Percentiles rank a stretch among this genome's conserved stretches.
These are phyloP conservation scores for Porites australiensis DNA, from an alignment of 64 coral and sea anemone genomes.

Conservation along the genomic window DNA sequence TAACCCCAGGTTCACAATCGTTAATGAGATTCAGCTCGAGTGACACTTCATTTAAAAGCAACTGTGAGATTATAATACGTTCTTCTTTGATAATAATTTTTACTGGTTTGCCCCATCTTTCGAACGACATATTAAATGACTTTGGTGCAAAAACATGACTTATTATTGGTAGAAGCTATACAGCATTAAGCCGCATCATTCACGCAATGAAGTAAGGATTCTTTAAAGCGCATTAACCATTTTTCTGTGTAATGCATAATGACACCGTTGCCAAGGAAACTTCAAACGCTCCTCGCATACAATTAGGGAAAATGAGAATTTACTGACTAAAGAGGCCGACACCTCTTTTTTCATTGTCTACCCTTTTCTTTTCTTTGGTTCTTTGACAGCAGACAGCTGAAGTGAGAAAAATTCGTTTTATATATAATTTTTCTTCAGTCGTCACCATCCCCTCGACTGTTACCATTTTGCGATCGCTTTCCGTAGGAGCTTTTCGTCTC, in stretches of 20 bases:
- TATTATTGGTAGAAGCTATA: slow-evolving; percentile 14
- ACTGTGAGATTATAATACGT: too few relatives aligned
- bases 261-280: slow-evolving; percentile 24
- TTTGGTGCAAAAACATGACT: not conserved
- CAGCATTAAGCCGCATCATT: not conserved
- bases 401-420: not conserved
- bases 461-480: too few relatives aligned
- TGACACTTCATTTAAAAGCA: too few relatives aligned
- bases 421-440: not conserved
- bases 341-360: not conserved
- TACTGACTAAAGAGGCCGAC: slow-evolving; percentile 11
- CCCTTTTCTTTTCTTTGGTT: not conserved
- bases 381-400: slow-evolving; percentile 30
- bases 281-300: not conserved
- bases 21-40: too few relatives aligned
- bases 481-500: too few relatives aligned
- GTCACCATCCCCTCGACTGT: too few relatives aligned
- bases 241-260: not conserved
- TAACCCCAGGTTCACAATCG: too few relatives aligned
- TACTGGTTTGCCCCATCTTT: not conserved
- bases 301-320: slow-evolving; percentile 26
- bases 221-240: slow-evolving; percentile 5
- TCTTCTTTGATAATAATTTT: too few relatives aligned
- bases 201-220: not conserved
- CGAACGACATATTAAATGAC: not conserved